phyloP scores from a whole-genome alignment of 2,113 vertebrate genomes.

The Gallinago media region DNA sequence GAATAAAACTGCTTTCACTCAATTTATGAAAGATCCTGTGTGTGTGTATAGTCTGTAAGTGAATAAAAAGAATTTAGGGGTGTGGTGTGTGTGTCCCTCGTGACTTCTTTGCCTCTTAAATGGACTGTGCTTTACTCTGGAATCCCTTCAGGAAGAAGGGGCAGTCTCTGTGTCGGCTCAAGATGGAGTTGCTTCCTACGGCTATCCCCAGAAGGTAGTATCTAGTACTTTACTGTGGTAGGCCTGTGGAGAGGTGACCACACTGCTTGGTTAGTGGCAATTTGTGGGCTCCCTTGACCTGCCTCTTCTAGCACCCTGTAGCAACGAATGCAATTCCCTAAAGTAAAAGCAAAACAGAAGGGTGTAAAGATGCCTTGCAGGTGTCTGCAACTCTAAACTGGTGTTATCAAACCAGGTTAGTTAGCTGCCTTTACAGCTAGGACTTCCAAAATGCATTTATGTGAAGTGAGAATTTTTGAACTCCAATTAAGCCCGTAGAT shows the following conservation, averaged over 20 bases:
- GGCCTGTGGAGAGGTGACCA: not conserved
- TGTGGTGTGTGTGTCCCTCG: not conserved
- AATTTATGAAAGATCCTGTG: no score
- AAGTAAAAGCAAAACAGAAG: not conserved
- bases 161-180: slow-evolving; percentile 72
- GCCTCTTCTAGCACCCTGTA: not conserved
- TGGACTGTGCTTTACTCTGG: slow-evolving; percentile 19
- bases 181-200: slow-evolving; percentile 81
- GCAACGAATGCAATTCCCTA: not conserved
- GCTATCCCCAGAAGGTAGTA: slow-evolving; percentile 87
- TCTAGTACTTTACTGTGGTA: not conserved
- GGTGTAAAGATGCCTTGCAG: not conserved
- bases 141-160: slow-evolving; percentile 86
- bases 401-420: not conserved
- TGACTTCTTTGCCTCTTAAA: not conserved
- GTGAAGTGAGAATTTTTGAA: not conserved
- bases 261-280: not conserved
- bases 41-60: not conserved
- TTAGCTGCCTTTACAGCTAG: not conserved
- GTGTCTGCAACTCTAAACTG: not conserved
- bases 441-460: not conserved
- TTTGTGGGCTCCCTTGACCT: not conserved
- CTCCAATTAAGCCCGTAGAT: no score
- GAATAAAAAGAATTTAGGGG: accelerated
- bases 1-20: no score